These are phyloP conservation scores for Pharmacophagus antenor DNA, from an alignment of 2,888 invertebrate species.

Conservation along the genomic window DNA sequence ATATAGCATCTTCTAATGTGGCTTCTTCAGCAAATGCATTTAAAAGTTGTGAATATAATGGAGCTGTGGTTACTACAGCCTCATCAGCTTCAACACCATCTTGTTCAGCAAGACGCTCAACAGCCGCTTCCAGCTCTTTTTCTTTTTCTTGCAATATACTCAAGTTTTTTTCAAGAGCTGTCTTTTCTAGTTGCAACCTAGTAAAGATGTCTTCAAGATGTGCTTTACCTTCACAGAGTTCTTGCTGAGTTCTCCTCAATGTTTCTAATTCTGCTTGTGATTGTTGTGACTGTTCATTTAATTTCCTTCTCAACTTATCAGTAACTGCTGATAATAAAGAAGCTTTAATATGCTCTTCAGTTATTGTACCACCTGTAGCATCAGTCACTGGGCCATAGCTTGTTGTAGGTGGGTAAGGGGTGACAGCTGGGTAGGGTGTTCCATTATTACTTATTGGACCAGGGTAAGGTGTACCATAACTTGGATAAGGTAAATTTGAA, in stretches of 20 bases:
- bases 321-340: conserved; percentile 97
- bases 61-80: conserved; percentile 97
- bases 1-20: conserved; percentile 98
- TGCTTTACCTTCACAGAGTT: conserved; percentile 90
- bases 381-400: conserved; percentile 55
- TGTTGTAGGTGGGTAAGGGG: conserved; percentile 53
- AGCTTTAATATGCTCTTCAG: conserved; percentile 96
- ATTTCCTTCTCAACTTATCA: conserved; percentile 92
- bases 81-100: conserved; percentile 96
- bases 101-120: conserved; percentile 87
- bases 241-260: conserved; percentile 91
- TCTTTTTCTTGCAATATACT: conserved; percentile 92
- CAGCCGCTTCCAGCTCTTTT: conserved; percentile 90
- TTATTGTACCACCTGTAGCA: conserved; percentile 88
- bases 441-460: conserved; percentile 58
- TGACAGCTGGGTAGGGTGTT: conserved; percentile 43
- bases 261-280: conserved; percentile 96
- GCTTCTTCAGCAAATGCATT: conserved; percentile 98
- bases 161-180: conserved; percentile 92
- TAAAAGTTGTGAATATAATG: conserved; percentile 96
- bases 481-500: conserved; percentile 76
- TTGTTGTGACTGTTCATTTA: conserved; percentile 94
- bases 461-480: conserved; percentile 68
- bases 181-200: conserved; percentile 88
- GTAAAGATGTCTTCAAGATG: conserved; percentile 89